phyloP scores from a whole-genome alignment of 2,888 invertebrate species.

The Bombylius discolor region DNA sequence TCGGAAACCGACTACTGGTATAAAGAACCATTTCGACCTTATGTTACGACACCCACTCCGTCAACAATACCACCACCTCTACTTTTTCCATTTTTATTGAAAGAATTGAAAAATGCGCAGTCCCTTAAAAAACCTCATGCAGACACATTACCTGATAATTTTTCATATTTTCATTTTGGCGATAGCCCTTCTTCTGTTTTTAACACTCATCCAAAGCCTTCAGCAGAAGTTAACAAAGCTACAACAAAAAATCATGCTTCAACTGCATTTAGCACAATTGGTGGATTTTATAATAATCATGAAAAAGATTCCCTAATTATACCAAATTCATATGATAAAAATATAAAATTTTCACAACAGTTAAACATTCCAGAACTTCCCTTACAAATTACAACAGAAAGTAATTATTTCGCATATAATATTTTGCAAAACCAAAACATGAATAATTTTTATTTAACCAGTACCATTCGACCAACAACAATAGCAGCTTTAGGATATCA shows the following conservation, averaged over 20 bases:
- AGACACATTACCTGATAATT: conserved; percentile 23
- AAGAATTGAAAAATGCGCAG: conserved; percentile 25
- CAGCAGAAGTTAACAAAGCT: conserved; percentile 26
- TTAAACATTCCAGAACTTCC: not conserved
- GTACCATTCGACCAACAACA: conserved; percentile 10
- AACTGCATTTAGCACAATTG: conserved; percentile 41
- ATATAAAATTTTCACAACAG: not conserved
- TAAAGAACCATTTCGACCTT: conserved; percentile 3
- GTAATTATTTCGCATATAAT: conserved; percentile 34
- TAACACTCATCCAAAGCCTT: not conserved
- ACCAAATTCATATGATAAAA: not conserved
- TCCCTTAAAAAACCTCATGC: conserved; percentile 15
- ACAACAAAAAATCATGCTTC: conserved; percentile 45
- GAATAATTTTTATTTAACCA: conserved; percentile 25
- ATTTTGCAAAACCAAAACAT: conserved; percentile 34
- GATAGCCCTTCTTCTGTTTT: conserved; percentile 9
- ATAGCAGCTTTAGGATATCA: not conserved
- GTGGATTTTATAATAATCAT: conserved; percentile 39
- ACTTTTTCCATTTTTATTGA: conserved; percentile 12
- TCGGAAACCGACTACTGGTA: not conserved
- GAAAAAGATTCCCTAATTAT: not conserved
- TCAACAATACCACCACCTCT: conserved; percentile 9
- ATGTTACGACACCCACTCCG: conserved; percentile 24
- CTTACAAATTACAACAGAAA: conserved; percentile 24
- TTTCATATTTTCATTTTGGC: conserved; percentile 35